Conservation (phyloP, 2,888 invertebrate genomes). For the Phengaris arion region DNA sequence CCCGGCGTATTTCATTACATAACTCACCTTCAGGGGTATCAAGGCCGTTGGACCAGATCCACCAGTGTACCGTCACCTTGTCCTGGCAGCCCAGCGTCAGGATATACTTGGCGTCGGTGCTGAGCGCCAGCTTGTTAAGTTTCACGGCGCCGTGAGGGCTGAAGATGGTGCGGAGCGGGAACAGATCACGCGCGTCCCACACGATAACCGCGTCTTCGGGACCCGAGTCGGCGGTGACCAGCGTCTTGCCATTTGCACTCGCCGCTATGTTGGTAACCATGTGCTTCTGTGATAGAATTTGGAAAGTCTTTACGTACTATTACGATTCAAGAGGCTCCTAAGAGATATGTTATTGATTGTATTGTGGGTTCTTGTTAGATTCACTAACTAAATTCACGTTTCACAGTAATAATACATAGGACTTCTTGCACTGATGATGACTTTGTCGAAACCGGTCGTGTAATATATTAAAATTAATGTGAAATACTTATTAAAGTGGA, state of each 20-base stretch:
- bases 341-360: no score
- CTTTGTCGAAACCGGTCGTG: no score
- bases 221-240: slow-evolving; percentile 80
- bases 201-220: slow-evolving; percentile 78
- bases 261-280: slow-evolving; percentile 69
- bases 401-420: no score
- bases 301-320: no score
- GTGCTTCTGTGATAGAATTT: slow-evolving; percentile 63
- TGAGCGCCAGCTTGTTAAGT: slow-evolving; percentile 68
- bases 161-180: slow-evolving; percentile 77
- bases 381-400: no score
- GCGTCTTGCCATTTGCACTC: slow-evolving; percentile 75
- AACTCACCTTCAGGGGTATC: slow-evolving; percentile 75
- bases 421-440: no score
- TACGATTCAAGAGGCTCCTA: no score
- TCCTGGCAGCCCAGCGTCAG: slow-evolving; percentile 75
- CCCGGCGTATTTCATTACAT: neutral
- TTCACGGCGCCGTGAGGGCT: slow-evolving; percentile 67
- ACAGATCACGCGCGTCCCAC: slow-evolving; percentile 75
- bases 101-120: slow-evolving; percentile 79
- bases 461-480: no score
- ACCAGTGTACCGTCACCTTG: slow-evolving; percentile 73
- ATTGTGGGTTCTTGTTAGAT: no score
- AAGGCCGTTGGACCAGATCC: slow-evolving; percentile 81
- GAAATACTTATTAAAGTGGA: no score